Evolutionary conservation across 2,113 vertebrate species (phyloP).

Genomic region (Excalfactoria chinensis): DNA sequence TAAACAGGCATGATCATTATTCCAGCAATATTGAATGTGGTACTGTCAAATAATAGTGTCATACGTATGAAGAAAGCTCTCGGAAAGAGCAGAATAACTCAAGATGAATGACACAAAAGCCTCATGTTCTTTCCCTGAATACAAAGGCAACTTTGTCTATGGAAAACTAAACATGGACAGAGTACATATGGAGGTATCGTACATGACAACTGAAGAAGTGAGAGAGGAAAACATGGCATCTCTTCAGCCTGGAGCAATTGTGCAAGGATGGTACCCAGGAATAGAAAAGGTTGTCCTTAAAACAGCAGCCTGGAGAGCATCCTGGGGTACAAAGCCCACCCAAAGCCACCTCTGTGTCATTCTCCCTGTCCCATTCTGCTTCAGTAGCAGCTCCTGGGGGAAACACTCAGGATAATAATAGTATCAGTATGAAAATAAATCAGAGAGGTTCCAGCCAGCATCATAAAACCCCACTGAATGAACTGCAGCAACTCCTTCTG

Average conservation of each 20-base stretch:
- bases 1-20: slow-evolving; percentile 72
- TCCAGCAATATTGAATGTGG: slow-evolving; percentile 73
- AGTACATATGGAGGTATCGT: slow-evolving; percentile 36
- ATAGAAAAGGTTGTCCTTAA: not conserved
- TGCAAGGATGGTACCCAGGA: not conserved
- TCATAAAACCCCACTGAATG: not conserved
- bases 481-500: not conserved
- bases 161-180: slow-evolving; percentile 26
- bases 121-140: slow-evolving; percentile 51
- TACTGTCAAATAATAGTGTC: slow-evolving; percentile 70
- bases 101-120: slow-evolving; percentile 55
- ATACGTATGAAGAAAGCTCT: slow-evolving; percentile 54
- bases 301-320: not conserved
- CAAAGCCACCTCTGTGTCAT: not conserved
- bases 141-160: slow-evolving; percentile 67
- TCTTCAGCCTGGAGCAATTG: not conserved
- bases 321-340: not conserved
- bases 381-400: not conserved
- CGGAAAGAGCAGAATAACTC: slow-evolving; percentile 68
- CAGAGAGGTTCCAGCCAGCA: not conserved
- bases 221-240: not conserved
- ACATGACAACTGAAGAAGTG: slow-evolving; percentile 53
- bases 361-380: not conserved
- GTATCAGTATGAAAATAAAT: not conserved
- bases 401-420: no score